Evolutionary conservation across 2,888 invertebrate species (phyloP), one percentile per base, ranked within the genome.

Genomic region (Ormyrus rosae): DNA sequence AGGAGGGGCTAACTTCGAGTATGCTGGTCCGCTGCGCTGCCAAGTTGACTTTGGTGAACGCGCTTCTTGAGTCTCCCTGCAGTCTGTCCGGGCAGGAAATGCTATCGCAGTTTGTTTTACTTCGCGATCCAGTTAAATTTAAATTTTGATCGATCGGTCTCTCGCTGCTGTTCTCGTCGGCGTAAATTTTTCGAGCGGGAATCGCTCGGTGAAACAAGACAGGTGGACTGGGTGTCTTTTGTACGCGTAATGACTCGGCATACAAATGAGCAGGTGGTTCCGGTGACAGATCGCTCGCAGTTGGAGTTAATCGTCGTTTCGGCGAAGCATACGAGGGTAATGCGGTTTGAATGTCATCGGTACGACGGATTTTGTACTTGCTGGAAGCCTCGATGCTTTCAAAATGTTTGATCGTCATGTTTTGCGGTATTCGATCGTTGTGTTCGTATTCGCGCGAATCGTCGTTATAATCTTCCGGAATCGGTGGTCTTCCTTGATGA

Each of bases 21-120:
- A 78, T 13, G 0, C 87, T 87, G 64, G 87, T 89, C 61, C 89
- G 84, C 83, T 92, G 91, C 1, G 87, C 84, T 9, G 87, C 82
- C 67, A 92, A 84, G 84, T 91, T 91, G 78, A 97, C 96, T 92
- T 97, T 97, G 0, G 96, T 97, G 87, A 97, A 97, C 7, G 97
- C 97, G 91, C 96, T 96, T 86, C 94, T 94, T 0, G 89, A 87
- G 63, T 90, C 90, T 0, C 82, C 82, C 70, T 87, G 88, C 60
- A 86, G 84, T n/a, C 87, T 83, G 48, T 85, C 83, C 0, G 85
- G 70, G 69, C 87, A 87, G 9, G 86, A 72, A 7, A 89, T 84
- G 0, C 86, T 76, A 19, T 90, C 88, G 84, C 87, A 90, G 4
- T 86, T 83, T 75, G 86, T 88, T 61, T 78, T 81, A 13, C 10